phyloP scores from a whole-genome alignment of 2,797 vertebrate genomes.

The Nyctalus aviator region DNA sequence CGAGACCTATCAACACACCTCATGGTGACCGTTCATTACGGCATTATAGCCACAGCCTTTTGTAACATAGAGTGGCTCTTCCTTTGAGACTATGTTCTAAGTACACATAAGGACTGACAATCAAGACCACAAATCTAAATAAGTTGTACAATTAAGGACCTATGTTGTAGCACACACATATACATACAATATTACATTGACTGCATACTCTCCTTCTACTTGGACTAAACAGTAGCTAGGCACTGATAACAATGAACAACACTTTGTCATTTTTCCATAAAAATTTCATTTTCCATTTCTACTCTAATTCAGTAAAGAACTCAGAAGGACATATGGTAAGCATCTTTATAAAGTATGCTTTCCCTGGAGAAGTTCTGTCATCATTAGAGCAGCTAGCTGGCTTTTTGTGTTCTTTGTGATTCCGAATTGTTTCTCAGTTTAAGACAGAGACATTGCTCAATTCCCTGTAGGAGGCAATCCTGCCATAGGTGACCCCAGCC shows the following conservation, averaged over 20 bases:
- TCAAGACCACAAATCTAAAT: neutral
- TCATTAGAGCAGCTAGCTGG: neutral
- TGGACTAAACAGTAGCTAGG: neutral
- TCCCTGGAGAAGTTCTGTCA: neutral
- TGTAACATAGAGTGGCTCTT: neutral
- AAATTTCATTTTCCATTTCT: constrained; percentile 44
- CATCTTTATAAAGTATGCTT: neutral
- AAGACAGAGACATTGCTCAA: neutral
- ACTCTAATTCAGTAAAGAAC: neutral
- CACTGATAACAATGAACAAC: neutral
- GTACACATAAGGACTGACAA: neutral
- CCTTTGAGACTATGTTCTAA: neutral
- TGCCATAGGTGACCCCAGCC: neutral
- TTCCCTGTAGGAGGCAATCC: neutral
- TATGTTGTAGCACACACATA: neutral
- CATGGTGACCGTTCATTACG: too few species aligned
- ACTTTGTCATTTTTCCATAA: constrained; percentile 20
- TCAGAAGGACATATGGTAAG: neutral
- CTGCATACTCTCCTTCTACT: neutral
- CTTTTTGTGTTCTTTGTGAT: neutral
- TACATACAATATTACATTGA: neutral
- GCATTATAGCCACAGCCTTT: too few species aligned
- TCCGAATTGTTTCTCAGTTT: constrained; percentile 44
- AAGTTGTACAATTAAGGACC: neutral
- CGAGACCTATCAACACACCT: too few species aligned